Conservation (phyloP, 2,888 invertebrate genomes). For the Oasisia sp. region DNA sequence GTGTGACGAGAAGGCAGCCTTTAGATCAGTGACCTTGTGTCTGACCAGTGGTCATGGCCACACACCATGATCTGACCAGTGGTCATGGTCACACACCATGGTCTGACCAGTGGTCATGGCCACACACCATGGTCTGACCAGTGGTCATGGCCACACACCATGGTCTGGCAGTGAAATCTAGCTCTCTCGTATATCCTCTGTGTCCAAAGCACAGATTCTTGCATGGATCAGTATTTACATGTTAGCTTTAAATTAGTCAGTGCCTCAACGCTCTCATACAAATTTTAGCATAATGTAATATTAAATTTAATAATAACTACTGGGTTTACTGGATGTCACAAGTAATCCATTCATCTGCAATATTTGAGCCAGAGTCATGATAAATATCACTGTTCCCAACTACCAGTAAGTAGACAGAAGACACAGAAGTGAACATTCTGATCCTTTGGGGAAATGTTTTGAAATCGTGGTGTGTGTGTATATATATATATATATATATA, state of each 20-base stretch:
- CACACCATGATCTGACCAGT: neutral
- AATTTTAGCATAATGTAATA: neutral
- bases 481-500: no score
- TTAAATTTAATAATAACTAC: no score
- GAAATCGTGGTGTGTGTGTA: no score
- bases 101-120: neutral
- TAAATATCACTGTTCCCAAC: no score
- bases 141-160: neutral
- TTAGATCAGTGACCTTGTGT: neutral
- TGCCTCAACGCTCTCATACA: neutral
- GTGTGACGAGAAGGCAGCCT: neutral
- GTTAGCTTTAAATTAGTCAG: neutral
- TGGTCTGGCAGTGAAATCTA: neutral
- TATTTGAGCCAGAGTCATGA: no score
- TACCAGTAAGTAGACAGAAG: no score
- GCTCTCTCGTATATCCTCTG: neutral
- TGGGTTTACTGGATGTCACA: no score
- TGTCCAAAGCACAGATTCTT: neutral
- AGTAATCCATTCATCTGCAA: no score
- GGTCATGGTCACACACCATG: neutral
- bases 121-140: neutral
- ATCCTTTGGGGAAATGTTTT: no score
- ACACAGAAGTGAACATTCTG: no score
- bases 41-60: neutral
- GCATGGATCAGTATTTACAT: neutral